Percentiles rank a stretch among this genome's conserved stretches.
Conservation (phyloP, 37 sponge, comb jelly and placozoan species). For the Geodia barretti region DNA sequence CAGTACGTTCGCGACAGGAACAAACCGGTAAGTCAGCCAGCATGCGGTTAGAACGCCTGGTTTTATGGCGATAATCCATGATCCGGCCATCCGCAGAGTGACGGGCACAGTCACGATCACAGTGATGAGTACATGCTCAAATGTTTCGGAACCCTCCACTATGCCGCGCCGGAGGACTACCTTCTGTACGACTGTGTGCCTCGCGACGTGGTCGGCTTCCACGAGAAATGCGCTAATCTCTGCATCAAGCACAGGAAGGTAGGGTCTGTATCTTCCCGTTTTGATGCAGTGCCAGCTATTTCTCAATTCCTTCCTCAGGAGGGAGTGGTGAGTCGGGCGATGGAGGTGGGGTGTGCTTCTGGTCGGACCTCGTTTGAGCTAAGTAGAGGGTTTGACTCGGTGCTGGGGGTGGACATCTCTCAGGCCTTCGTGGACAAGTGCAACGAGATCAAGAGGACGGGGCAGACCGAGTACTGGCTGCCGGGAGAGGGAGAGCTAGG, state of each 20-base stretch:
- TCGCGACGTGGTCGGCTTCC: constrained; percentile 69
- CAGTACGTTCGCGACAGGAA: neutral
- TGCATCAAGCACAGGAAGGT: constrained; percentile 69
- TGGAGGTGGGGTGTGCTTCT: constrained; percentile 91
- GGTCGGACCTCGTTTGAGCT: constrained; percentile 87
- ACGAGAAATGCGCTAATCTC: constrained; percentile 75
- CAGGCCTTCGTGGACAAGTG: constrained; percentile 70
- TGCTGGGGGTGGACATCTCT: constrained; percentile 81
- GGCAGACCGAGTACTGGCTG: constrained; percentile 44
- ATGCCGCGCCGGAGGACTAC: constrained; percentile 60
- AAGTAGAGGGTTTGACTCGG: constrained; percentile 71
- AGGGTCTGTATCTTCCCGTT: neutral
- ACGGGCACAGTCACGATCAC: too few species aligned
- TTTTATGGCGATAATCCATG: too few species aligned
- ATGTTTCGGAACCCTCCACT: constrained; percentile 56
- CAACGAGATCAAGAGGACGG: constrained; percentile 63
- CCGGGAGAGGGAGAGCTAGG: constrained; percentile 74
- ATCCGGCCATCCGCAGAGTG: too few species aligned
- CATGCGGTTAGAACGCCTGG: too few species aligned
- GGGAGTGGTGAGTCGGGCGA: constrained; percentile 62
- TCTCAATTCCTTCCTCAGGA: constrained; percentile 20
- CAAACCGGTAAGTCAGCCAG: neutral
- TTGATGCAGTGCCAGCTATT: neutral
- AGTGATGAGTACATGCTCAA: constrained; percentile 69
- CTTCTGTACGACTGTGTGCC: constrained; percentile 42